Percentiles rank a stretch among this genome's conserved stretches.
Evolutionary conservation across 2,113 vertebrate genomes (phyloP).

Genomic region (Neolamprologus brichardi): DNA sequence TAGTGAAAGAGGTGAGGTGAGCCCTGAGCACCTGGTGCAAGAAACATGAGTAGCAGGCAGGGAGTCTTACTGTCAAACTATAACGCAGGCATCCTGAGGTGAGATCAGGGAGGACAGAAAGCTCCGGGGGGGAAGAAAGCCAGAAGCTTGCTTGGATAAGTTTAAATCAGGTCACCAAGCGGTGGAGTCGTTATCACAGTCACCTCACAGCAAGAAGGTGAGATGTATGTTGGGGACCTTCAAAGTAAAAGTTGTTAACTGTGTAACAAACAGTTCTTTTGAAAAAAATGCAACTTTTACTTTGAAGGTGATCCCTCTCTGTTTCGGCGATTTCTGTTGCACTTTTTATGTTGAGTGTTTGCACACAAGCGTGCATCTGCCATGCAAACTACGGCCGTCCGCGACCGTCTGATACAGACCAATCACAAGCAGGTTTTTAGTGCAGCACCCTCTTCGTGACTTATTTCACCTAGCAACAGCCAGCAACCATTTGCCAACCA

Average conservation of each 20-base stretch:
- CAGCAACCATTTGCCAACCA: background rate
- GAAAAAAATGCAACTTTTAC: background rate
- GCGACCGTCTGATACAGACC: rapidly evolving
- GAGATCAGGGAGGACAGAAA: background rate
- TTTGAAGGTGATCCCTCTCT: background rate
- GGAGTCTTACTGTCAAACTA: background rate
- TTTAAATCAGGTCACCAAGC: background rate
- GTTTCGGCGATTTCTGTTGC: background rate
- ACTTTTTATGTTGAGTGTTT: background rate
- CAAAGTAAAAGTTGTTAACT: background rate
- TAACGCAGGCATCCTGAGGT: background rate
- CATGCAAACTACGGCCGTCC: background rate
- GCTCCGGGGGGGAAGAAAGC: background rate
- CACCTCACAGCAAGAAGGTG: background rate
- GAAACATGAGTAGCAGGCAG: background rate
- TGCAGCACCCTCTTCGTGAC: background rate
- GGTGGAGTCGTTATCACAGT: background rate
- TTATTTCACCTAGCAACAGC: background rate
- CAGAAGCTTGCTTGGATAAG: background rate
- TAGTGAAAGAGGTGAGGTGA: background rate
- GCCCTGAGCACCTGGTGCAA: background rate
- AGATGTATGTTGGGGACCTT: background rate
- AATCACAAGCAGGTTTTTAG: background rate
- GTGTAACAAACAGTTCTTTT: background rate
- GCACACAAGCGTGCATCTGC: background rate